Percentiles rank a stretch among this genome's conserved stretches.
Evolutionary conservation across 2,888 invertebrate species (phyloP).

Genomic region (Sacculina carcini): DNA sequence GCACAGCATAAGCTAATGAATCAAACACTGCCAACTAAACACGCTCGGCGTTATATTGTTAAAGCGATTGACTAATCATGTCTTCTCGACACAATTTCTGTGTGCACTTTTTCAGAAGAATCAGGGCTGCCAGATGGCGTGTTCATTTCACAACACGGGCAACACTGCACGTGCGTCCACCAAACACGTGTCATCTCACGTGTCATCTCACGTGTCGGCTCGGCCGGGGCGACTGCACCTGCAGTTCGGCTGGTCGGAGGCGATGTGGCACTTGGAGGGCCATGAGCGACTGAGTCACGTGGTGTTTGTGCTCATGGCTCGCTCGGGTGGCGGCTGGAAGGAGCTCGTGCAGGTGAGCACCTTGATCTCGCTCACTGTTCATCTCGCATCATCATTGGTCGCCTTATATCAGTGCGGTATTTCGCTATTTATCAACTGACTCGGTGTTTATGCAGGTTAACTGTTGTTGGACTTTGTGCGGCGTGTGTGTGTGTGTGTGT

Average conservation of each 20-base stretch:
- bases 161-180: neutral
- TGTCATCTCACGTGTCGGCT: too few relatives aligned
- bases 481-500: too few relatives aligned
- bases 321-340: constrained; percentile 2
- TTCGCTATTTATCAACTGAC: too few relatives aligned
- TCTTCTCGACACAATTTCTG: too few relatives aligned
- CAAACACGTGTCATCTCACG: too few relatives aligned
- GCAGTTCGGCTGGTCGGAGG: constrained; percentile 2
- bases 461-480: too few relatives aligned
- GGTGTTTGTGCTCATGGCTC: constrained; percentile 8
- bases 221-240: constrained; percentile 23
- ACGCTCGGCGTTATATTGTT: too few relatives aligned
- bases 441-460: too few relatives aligned
- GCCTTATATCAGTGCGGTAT: too few relatives aligned
- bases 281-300: constrained; percentile 9
- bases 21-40: too few relatives aligned
- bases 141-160: neutral
- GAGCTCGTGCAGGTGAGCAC: constrained; percentile 1
- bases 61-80: too few relatives aligned
- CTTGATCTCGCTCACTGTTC: neutral
- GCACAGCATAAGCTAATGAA: too few relatives aligned
- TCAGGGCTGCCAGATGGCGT: neutral
- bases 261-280: constrained; percentile 7
- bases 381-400: neutral
- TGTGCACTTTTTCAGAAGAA: neutral